A percentile compares a stretch with the other conserved stretches of the same genome.
phyloP scores from a whole-genome alignment of 64 coral and sea anemone species.

The Orbicella faveolata region DNA sequence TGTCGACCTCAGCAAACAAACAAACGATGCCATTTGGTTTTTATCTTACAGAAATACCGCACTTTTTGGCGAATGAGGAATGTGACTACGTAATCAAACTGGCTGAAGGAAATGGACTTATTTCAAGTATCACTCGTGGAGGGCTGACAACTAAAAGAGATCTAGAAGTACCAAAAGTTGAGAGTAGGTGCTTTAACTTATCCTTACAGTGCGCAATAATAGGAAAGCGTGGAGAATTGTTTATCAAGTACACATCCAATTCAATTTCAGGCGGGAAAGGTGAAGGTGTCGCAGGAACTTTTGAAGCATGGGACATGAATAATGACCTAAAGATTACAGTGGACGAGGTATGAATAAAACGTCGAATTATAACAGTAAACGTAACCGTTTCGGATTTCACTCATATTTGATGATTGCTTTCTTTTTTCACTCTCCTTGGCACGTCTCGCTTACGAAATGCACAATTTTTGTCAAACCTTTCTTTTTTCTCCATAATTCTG shows the following conservation, averaged over 20 bases:
- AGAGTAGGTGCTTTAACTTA: constrained; percentile 19
- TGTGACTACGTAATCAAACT: constrained; percentile 49
- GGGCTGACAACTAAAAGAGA: constrained; percentile 46
- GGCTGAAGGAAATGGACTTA: constrained; percentile 42
- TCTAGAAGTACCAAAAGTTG: constrained; percentile 26
- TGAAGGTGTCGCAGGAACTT: constrained; percentile 45
- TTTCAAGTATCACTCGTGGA: constrained; percentile 39
- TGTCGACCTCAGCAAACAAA: too few species aligned
- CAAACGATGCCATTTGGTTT: neutral
- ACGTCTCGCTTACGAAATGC: too few species aligned
- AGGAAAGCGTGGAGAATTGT: too few species aligned
- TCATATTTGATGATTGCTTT: too few species aligned
- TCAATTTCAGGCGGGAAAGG: constrained; percentile 38
- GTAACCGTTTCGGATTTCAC: too few species aligned
- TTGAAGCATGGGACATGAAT: constrained; percentile 69
- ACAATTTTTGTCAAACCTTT: too few species aligned
- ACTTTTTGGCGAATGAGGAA: constrained; percentile 63
- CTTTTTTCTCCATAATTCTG: too few species aligned
- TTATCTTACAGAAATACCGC: constrained; percentile 52
- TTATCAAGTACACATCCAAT: too few species aligned
- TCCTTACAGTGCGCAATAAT: too few species aligned
- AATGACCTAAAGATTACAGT: constrained; percentile 52
- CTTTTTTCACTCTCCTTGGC: too few species aligned
- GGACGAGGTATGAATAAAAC: constrained; percentile 55
- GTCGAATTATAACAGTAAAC: neutral